These are phyloP conservation scores for Actinia equina DNA, from an alignment of 64 coral and sea anemone species.

Conservation along the genomic window DNA sequence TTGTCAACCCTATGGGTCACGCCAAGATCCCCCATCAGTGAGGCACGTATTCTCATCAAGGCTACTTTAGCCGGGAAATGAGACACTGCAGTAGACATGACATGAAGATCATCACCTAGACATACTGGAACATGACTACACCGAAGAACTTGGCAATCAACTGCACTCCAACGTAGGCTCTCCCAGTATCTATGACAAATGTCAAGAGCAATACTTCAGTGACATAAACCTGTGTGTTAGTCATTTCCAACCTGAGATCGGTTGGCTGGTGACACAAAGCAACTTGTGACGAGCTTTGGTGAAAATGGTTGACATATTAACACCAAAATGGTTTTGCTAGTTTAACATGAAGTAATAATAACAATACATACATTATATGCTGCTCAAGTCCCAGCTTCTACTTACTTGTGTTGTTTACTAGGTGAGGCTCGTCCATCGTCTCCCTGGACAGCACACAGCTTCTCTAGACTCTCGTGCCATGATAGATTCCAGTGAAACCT, in stretches of 20 bases:
- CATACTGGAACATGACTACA: slow-evolving; percentile 25
- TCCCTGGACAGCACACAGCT: slow-evolving; percentile 60
- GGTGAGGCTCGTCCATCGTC: slow-evolving; percentile 1
- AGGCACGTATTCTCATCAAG: slow-evolving; percentile 41
- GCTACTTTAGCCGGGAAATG: slow-evolving; percentile 73
- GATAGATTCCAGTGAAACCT: slow-evolving; percentile 90
- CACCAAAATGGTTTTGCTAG: too few relatives aligned
- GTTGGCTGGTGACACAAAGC: too few relatives aligned
- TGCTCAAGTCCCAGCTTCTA: background rate
- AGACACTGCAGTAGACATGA: slow-evolving; percentile 57
- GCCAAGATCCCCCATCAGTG: slow-evolving; percentile 60
- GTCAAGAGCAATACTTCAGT: background rate
- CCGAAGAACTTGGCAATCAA: slow-evolving; percentile 60
- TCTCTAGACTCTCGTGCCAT: slow-evolving; percentile 68
- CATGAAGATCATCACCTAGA: slow-evolving; percentile 40
- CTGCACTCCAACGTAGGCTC: slow-evolving; percentile 52
- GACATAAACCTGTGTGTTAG: too few relatives aligned
- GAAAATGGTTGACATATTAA: too few relatives aligned
- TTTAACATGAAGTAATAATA: too few relatives aligned
- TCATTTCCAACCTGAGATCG: too few relatives aligned
- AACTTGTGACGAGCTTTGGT: too few relatives aligned
- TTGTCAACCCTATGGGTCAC: slow-evolving; percentile 11
- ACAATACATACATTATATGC: too few relatives aligned
- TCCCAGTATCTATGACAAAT: slow-evolving; percentile 26
- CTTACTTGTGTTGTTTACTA: slow-evolving; percentile 11